Evolutionary conservation across 37 sponge, comb jelly and placozoan genomes (phyloP), one percentile per base, ranked within the genome.

Genomic region (Bolinopsis microptera): DNA sequence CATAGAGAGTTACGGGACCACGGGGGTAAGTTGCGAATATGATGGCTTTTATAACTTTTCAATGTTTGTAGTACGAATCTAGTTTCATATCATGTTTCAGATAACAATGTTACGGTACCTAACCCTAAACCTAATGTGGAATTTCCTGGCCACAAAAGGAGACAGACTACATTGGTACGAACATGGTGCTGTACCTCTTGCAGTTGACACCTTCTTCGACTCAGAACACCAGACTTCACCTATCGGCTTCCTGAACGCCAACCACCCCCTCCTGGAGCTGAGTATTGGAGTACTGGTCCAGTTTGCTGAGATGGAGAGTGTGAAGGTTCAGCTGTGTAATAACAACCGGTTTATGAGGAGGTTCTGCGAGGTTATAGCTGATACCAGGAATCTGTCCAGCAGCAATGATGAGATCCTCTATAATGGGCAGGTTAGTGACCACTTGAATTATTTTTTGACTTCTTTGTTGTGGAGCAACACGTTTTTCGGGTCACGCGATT

Each of bases 121-220:
- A 33, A 77, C 80, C 35, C 32, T 77, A 36, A 77, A 77, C 80
- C 32, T 77, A 21, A 35, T 77, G 37, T 77, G 80, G 80, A 77
- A 32, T 1, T 77, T 77, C 18, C 32, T 77, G 18, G 80, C 80
- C 3, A 77, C 27, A 32, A 77, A 18, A 32, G 80, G 32, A 77
- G 80, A 77, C 37, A 77, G 80, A 35, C 1, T 77, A 34, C 80
- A 77, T 34, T 77, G 80, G 80, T 77, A 35, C 35, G 37, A 77
- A 9, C 80, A 77, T 1, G 35, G 35, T 18, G 35, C 80, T 2
- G 18, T 77, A 22, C 33, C 27, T 5, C 80, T 77, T 34, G 35
- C 35, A 3, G 21, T 77, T 1, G 35, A 77, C 35, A 35, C 80
- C 13, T 77, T 77, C 32, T 34, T 77, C 32, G 80, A 77, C 32